These are phyloP conservation scores for Eristalis pertinax DNA, from an alignment of 2,888 invertebrate species.

Conservation along the genomic window DNA sequence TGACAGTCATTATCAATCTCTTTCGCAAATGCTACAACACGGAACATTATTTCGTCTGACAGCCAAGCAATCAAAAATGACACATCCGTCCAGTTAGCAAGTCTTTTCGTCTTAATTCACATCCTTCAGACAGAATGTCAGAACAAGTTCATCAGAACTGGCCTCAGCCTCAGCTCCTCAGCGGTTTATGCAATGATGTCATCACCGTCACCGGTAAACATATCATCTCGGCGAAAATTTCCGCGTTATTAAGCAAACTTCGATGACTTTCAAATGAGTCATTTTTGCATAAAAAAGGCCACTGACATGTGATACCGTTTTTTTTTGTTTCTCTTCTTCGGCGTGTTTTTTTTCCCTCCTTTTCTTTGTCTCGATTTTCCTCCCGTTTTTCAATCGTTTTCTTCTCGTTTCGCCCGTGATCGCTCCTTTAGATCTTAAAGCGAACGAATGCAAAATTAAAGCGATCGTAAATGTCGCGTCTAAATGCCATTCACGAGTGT, in stretches of 20 bases:
- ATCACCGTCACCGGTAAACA: slow-evolving; percentile 7
- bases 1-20: neutral
- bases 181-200: slow-evolving; percentile 25
- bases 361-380: neutral
- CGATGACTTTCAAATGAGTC: slow-evolving; percentile 45
- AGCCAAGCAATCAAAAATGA: neutral
- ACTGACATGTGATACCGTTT: slow-evolving; percentile 55
- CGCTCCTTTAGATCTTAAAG: slow-evolving; percentile 25
- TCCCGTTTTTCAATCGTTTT: neutral
- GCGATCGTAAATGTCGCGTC: slow-evolving; percentile 44
- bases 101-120: neutral
- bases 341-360: neutral
- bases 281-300: slow-evolving; percentile 47
- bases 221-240: slow-evolving; percentile 17
- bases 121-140: neutral
- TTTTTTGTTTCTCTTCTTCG: neutral
- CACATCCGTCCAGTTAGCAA: neutral
- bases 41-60: neutral
- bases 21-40: neutral
- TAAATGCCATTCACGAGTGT: slow-evolving; percentile 62
- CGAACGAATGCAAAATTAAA: slow-evolving; percentile 48
- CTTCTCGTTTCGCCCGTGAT: slow-evolving; percentile 6
- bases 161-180: neutral
- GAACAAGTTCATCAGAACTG: neutral
- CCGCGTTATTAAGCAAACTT: slow-evolving; percentile 23